Percentiles rank a stretch among this genome's conserved stretches.
Conservation (phyloP, 2,797 vertebrate species). For the Lagodon rhomboides region DNA sequence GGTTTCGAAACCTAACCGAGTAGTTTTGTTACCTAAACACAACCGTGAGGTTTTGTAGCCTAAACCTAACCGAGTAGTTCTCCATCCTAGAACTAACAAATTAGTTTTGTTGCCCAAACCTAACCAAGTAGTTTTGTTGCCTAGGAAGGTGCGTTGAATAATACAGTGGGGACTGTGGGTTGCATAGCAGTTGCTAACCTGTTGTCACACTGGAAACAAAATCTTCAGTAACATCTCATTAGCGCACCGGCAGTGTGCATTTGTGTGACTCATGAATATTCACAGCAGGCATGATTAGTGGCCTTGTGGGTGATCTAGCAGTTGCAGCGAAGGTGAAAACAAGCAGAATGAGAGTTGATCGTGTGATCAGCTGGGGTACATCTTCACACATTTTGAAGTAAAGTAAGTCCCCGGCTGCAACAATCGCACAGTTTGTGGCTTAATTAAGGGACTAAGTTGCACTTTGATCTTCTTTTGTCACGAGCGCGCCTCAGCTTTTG, state of each 20-base stretch:
- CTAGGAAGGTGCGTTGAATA: too few relatives aligned
- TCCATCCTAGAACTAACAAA: too few relatives aligned
- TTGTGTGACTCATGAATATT: constrained; percentile 16
- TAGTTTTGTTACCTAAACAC: too few relatives aligned
- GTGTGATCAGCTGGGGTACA: background rate
- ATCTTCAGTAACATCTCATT: constrained; percentile 50
- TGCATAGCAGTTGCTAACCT: constrained; percentile 2
- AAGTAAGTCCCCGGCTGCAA: background rate
- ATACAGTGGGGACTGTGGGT: background rate
- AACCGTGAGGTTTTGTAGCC: too few relatives aligned
- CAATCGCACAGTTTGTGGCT: constrained; percentile 8
- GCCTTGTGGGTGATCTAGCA: constrained; percentile 14
- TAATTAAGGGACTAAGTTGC: constrained; percentile 36
- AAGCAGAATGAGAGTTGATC: constrained; percentile 6
- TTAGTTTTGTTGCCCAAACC: too few relatives aligned
- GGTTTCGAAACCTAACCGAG: too few relatives aligned
- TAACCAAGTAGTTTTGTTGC: too few relatives aligned
- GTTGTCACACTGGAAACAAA: constrained; percentile 28
- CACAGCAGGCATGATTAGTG: constrained; percentile 37
- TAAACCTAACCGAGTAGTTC: too few relatives aligned
- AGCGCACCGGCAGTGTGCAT: constrained; percentile 8
- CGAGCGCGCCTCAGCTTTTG: constrained; percentile 7
- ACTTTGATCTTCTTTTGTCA: constrained; percentile 19
- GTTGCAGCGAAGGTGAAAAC: background rate
- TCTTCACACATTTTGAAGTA: constrained; percentile 1